Conservation (phyloP, 2,113 vertebrate species). For the Corvus moneduloides region DNA sequence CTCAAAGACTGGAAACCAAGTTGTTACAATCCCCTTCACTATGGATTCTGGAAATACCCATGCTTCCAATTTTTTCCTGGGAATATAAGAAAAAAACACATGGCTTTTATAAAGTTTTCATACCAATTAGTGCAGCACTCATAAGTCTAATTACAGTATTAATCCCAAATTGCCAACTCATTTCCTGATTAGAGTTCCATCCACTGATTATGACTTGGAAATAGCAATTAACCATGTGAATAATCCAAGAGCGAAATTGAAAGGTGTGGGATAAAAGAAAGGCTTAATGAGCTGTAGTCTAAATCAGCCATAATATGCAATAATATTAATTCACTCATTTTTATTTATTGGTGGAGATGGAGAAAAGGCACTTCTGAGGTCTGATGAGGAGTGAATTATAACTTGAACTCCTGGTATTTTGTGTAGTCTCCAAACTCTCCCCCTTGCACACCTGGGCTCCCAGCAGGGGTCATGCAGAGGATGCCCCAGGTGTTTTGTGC, state of each 20-base stretch:
- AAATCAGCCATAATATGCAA: not conserved
- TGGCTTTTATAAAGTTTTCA: not conserved
- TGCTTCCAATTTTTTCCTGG: not conserved
- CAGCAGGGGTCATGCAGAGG: not conserved
- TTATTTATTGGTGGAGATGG: not conserved
- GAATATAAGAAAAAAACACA: not conserved
- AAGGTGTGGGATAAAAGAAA: not conserved
- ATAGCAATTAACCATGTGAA: not conserved
- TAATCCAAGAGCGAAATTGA: not conserved
- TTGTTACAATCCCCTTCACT: not conserved
- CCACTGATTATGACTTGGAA: not conserved
- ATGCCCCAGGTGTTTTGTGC: fast-evolving
- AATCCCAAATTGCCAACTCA: not conserved
- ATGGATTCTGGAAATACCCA: not conserved
- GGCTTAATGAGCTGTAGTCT: not conserved
- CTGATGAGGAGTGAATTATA: not conserved
- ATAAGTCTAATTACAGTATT: not conserved
- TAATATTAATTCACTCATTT: not conserved
- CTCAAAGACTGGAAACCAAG: not conserved
- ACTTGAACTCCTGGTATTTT: not conserved
- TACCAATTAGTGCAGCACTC: not conserved
- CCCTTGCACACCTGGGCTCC: fast-evolving
- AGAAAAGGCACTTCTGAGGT: not conserved
- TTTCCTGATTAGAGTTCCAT: constrained; percentile 28
- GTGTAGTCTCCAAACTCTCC: not conserved